Evolutionary conservation across 1,140 invertebrate genomes (phyloP).

Genomic region (Apis florea): DNA sequence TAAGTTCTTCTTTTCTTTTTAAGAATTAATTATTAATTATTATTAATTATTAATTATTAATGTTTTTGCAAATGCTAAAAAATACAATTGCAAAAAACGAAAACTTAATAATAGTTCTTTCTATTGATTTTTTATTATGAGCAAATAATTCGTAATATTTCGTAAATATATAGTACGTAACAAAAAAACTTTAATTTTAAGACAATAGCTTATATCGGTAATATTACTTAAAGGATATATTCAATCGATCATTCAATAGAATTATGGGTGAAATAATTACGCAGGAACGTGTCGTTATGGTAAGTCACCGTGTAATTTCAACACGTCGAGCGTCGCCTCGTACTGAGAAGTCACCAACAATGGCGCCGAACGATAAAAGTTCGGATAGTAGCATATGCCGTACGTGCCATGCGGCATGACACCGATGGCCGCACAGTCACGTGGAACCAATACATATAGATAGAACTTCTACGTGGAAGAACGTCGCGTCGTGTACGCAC

Average conservation of each 20-base stretch:
- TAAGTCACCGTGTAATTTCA: conserved; percentile 14
- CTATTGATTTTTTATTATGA: no score
- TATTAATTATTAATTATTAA: no score
- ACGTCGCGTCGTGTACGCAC: conserved; percentile 1
- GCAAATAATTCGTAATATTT: no score
- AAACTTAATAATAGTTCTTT: no score
- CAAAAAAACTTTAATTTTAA: not conserved
- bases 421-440: conserved; percentile 71
- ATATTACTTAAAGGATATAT: not conserved
- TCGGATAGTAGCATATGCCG: conserved; percentile 36
- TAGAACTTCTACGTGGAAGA: conserved; percentile 28
- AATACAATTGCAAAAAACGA: not conserved
- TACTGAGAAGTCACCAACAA: conserved; percentile 30
- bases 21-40: no score
- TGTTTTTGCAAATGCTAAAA: not conserved
- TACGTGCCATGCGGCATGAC: conserved; percentile 67
- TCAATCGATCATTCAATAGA: not conserved
- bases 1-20: no score
- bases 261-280: not conserved
- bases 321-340: not conserved
- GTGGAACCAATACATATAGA: conserved; percentile 51
- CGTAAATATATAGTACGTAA: not conserved
- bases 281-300: not conserved
- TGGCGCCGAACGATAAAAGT: conserved; percentile 50
- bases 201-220: not conserved